Evolutionary conservation across 2,888 invertebrate genomes (phyloP).

Genomic region (Drymonia ruficornis): DNA sequence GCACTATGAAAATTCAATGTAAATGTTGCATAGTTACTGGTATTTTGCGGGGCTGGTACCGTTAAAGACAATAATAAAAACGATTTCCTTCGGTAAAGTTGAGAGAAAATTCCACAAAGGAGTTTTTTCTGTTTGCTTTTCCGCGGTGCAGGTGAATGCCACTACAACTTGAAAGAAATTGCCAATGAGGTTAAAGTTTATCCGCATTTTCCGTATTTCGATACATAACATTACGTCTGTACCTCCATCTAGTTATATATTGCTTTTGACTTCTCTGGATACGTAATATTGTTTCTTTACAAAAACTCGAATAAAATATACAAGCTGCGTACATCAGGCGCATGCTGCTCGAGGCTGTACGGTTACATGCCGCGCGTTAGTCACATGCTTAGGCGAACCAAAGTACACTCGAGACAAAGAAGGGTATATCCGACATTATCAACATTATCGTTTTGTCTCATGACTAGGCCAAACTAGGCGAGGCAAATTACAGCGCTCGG

Average conservation of each 20-base stretch:
- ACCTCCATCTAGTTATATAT: slow-evolving; percentile 9
- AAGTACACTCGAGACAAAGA: too few relatives aligned
- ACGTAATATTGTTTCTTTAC: neutral
- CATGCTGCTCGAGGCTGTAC: too few relatives aligned
- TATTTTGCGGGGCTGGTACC: slow-evolving; percentile 19
- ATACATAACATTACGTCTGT: slow-evolving; percentile 8
- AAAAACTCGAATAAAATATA: neutral
- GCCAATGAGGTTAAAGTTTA: slow-evolving; percentile 46
- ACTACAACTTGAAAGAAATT: slow-evolving; percentile 45
- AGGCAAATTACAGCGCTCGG: too few relatives aligned
- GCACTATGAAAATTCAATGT: slow-evolving; percentile 35
- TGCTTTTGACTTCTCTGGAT: neutral
- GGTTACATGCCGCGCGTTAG: too few relatives aligned
- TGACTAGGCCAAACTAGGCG: too few relatives aligned
- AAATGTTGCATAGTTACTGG: slow-evolving; percentile 24
- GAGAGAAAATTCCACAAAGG: slow-evolving; percentile 46
- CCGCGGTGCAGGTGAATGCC: slow-evolving; percentile 34
- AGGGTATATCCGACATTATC: too few relatives aligned
- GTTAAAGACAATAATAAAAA: slow-evolving; percentile 41
- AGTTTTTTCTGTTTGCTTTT: slow-evolving; percentile 45
- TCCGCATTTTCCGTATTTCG: slow-evolving; percentile 25
- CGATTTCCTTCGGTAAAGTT: slow-evolving; percentile 41
- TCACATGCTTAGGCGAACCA: too few relatives aligned
- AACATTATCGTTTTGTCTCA: too few relatives aligned
- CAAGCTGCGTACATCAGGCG: too few relatives aligned